phyloP scores from a whole-genome alignment of 2,888 invertebrate genomes.

The Tipula confusa region DNA sequence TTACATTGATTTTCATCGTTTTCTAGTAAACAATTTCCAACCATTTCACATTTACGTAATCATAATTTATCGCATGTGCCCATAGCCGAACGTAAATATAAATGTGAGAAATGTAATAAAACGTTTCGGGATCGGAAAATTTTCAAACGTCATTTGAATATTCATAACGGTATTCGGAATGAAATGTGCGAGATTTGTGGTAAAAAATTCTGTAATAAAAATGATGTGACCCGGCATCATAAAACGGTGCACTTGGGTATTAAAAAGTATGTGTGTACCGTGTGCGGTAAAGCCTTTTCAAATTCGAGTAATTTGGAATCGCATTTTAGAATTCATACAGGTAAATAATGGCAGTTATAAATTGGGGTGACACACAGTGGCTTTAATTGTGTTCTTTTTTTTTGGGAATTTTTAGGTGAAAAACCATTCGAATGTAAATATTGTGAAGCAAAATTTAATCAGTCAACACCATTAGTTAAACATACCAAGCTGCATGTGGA shows the following conservation, averaged over 20 bases:
- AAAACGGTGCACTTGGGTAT: conserved; percentile 13
- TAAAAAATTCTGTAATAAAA: conserved; percentile 28
- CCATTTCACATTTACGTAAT: conserved; percentile 28
- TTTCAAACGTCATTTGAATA: background rate
- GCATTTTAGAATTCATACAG: conserved; percentile 29
- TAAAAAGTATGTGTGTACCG: background rate
- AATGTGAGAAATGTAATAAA: conserved; percentile 30
- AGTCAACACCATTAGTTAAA: conserved; percentile 7
- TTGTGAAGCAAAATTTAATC: conserved; percentile 27
- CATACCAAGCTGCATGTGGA: conserved; percentile 26
- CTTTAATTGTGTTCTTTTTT: background rate
- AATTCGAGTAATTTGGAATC: conserved; percentile 27
- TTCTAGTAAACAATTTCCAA: conserved; percentile 26
- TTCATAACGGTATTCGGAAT: background rate
- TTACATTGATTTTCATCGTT: background rate
- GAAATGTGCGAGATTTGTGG: conserved; percentile 28
- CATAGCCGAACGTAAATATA: conserved; percentile 7
- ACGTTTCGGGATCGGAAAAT: conserved; percentile 26
- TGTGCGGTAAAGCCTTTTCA: background rate
- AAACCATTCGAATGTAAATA: conserved; percentile 28
- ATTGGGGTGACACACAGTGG: too few relatives aligned
- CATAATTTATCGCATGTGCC: conserved; percentile 28
- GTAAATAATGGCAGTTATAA: background rate
- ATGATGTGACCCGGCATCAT: conserved; percentile 26
- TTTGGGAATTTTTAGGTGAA: background rate